Evolutionary conservation across 2,797 vertebrate species (phyloP).

Genomic region (Bovichtus diacanthus): DNA sequence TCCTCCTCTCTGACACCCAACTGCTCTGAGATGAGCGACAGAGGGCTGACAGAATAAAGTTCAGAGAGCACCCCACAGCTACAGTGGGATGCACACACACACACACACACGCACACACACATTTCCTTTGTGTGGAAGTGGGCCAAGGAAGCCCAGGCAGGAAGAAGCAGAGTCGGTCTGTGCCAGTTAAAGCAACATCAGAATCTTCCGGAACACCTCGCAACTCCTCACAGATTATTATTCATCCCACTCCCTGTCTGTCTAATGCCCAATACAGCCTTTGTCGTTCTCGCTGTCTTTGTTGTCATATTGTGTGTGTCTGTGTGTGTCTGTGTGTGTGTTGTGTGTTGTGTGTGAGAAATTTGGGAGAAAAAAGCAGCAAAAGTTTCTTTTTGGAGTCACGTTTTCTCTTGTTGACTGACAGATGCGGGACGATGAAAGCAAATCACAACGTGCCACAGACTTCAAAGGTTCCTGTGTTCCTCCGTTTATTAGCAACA

Average conservation of each 20-base stretch:
- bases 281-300: conserved; percentile 49
- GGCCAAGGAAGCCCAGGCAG: conserved; percentile 57
- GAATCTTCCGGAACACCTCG: conserved; percentile 58
- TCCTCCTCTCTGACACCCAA: conserved; percentile 62
- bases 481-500: conserved; percentile 74
- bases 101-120: conserved; percentile 17
- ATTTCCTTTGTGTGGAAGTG: conserved; percentile 53
- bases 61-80: conserved; percentile 62
- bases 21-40: conserved; percentile 57
- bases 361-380: conserved; percentile 19
- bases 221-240: conserved; percentile 58
- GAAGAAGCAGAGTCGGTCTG: conserved; percentile 40
- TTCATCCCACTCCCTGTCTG: conserved; percentile 56
- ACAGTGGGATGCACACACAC: conserved; percentile 39
- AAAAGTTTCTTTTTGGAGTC: conserved; percentile 75
- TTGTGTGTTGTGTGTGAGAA: too few relatives aligned
- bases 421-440: conserved; percentile 76
- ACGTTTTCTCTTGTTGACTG: conserved; percentile 71
- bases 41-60: conserved; percentile 68
- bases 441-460: conserved; percentile 67
- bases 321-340: too few relatives aligned
- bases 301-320: conserved; percentile 57
- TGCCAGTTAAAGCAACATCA: conserved; percentile 51
- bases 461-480: conserved; percentile 75
- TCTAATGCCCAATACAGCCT: conserved; percentile 63